Conservation (phyloP, 35 echinoderm and acorn worm genomes). For the Apostichopus parvimensis region DNA sequence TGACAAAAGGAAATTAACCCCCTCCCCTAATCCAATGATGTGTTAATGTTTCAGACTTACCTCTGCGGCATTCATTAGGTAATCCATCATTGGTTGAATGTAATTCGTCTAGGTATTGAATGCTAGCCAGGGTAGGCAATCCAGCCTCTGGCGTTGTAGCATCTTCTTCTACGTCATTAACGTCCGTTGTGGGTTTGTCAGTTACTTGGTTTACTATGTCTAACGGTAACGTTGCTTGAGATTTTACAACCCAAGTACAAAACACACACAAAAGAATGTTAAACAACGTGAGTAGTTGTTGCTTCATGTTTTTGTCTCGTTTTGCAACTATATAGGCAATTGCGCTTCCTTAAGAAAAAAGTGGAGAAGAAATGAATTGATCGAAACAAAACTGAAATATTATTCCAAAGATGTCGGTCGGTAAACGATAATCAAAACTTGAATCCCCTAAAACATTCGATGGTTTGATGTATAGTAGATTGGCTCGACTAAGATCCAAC, state of each 20-base stretch:
- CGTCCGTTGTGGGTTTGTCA: neutral
- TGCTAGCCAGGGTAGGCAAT: constrained; percentile 1
- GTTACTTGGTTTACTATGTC: neutral
- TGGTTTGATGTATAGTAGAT: no score
- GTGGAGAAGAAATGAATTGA: no score
- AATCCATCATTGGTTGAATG: constrained; percentile 2
- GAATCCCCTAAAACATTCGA: no score
- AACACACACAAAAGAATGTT: neutral
- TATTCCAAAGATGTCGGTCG: no score
- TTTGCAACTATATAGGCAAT: neutral
- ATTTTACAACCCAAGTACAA: neutral
- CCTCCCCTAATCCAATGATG: no score
- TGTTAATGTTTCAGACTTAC: neutral
- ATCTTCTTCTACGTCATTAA: neutral
- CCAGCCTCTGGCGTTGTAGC: neutral
- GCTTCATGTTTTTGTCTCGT: neutral
- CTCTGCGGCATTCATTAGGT: constrained; percentile 23
- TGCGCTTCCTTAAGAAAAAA: no score
- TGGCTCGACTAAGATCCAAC: no score
- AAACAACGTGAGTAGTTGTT: neutral
- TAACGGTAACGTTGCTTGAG: neutral
- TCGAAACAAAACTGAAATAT: no score
- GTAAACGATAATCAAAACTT: no score
- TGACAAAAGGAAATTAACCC: no score
- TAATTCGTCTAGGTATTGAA: neutral